These are phyloP conservation scores for Eunapius fragilis DNA, from an alignment of 37 sponge, comb jelly and placozoan species.

Conservation along the genomic window DNA sequence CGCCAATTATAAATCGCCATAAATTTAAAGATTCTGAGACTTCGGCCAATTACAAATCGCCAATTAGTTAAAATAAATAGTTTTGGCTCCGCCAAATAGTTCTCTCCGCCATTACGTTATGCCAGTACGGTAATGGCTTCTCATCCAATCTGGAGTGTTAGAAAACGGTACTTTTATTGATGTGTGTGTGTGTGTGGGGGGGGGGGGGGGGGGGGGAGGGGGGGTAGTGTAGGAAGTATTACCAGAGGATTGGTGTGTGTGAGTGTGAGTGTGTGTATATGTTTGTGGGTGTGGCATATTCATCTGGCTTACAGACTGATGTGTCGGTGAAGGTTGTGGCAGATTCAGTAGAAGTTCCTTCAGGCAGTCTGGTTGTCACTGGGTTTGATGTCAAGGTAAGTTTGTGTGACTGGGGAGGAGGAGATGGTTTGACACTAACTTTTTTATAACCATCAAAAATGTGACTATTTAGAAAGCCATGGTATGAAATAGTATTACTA, in stretches of 20 bases:
- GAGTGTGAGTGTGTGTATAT: no score
- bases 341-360: conserved; percentile 29
- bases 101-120: no score
- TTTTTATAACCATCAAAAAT: no score
- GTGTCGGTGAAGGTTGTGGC: conserved; percentile 38
- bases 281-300: not conserved
- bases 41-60: no score
- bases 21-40: no score
- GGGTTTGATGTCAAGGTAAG: conserved; percentile 85
- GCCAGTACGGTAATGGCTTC: conserved; percentile 30
- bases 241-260: not conserved
- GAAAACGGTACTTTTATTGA: conserved; percentile 8
- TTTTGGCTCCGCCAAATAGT: conserved; percentile 54
- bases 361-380: conserved; percentile 37
- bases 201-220: not conserved
- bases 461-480: no score
- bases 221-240: not conserved
- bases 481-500: no score
- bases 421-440: no score
- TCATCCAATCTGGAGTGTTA: conserved; percentile 66
- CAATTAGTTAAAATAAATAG: not conserved
- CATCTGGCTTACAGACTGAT: conserved; percentile 14
- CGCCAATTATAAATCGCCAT: no score
- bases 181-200: no score
- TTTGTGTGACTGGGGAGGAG: not conserved